Evolutionary conservation across 2,113 vertebrate genomes (phyloP).

Genomic region (Ibidorhyncha struthersii): DNA sequence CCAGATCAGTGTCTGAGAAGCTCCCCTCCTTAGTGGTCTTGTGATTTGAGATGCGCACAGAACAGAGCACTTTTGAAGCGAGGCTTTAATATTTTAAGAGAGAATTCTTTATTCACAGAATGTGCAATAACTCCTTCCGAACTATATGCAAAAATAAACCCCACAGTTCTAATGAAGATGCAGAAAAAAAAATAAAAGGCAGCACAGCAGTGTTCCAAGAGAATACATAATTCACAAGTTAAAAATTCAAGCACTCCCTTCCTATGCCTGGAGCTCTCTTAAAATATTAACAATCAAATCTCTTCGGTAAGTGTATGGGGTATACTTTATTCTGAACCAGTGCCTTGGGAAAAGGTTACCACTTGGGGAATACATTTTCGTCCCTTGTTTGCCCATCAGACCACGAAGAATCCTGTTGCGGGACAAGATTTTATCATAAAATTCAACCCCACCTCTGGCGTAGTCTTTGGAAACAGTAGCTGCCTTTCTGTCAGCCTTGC

Average conservation of each 20-base stretch:
- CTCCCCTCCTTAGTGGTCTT: neutral
- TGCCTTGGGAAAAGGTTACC: constrained; percentile 87
- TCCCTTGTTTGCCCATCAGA: constrained; percentile 84
- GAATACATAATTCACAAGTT: constrained; percentile 58
- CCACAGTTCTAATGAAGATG: neutral
- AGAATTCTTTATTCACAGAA: constrained; percentile 45
- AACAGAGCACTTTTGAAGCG: constrained; percentile 17
- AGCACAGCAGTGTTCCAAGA: constrained; percentile 7
- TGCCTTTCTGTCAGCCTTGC: constrained; percentile 77
- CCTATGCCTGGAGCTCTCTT: constrained; percentile 49
- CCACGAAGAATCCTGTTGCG: constrained; percentile 83
- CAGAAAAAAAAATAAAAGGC: neutral
- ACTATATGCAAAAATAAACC: constrained; percentile 39
- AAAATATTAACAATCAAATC: constrained; percentile 80
- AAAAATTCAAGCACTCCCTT: constrained; percentile 38
- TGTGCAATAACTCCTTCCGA: neutral
- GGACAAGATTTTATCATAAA: constrained; percentile 89
- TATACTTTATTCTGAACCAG: constrained; percentile 85
- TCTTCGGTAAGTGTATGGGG: constrained; percentile 87
- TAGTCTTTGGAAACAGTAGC: constrained; percentile 83
- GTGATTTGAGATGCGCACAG: constrained; percentile 42
- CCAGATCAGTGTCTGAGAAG: neutral
- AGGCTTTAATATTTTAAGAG: constrained; percentile 52
- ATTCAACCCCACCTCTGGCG: constrained; percentile 87
- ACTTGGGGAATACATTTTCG: constrained; percentile 83